These are phyloP conservation scores for Epinephelus cyanopodus DNA, from an alignment of 2,113 vertebrate species.

Conservation along the genomic window DNA sequence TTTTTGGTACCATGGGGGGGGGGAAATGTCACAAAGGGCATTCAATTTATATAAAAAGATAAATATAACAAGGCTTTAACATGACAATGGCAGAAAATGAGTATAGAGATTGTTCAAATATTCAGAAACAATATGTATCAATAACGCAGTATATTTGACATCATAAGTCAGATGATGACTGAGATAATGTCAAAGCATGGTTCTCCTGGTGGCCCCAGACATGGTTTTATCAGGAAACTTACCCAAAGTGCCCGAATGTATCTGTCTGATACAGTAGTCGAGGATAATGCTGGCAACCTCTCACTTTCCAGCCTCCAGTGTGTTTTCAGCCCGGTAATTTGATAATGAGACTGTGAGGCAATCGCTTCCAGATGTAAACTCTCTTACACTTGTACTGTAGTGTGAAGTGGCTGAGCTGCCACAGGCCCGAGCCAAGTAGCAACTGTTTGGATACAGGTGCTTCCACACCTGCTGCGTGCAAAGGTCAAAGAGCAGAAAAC, in stretches of 20 bases:
- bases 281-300: conserved; percentile 11
- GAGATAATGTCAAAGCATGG: not conserved
- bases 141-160: not conserved
- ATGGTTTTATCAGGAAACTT: not conserved
- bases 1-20: no score
- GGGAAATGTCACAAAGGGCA: no score
- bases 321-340: conserved; percentile 70
- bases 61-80: no score
- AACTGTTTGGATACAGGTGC: conserved; percentile 32
- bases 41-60: no score
- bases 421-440: conserved; percentile 17
- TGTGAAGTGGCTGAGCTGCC: conserved; percentile 22
- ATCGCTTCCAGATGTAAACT: conserved; percentile 73
- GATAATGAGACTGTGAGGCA: conserved; percentile 71
- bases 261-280: conserved; percentile 5
- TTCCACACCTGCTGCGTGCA: conserved; percentile 37
- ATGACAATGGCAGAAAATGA: no score
- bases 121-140: no score
- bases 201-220: not conserved
- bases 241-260: not conserved
- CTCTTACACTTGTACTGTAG: conserved; percentile 14
- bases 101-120: no score
- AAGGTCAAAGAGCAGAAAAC: conserved; percentile 4
- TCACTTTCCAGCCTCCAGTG: conserved; percentile 11
- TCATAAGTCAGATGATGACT: not conserved